A percentile compares a stretch with the other conserved stretches of the same genome.
These are phyloP conservation scores for Diplogasteroides magnus DNA, from an alignment of 1,140 invertebrate genomes.

Conservation along the genomic window DNA sequence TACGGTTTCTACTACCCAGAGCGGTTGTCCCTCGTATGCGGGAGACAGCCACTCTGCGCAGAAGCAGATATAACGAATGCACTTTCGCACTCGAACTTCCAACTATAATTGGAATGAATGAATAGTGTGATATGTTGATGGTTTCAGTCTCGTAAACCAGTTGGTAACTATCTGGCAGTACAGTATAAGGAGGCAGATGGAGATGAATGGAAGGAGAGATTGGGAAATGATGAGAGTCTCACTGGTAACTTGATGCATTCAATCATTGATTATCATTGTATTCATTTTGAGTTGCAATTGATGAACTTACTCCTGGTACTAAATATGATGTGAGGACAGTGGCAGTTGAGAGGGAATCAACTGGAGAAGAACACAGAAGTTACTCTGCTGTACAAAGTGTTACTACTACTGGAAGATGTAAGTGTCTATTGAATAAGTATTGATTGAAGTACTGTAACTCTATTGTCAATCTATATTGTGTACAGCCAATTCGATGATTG, in stretches of 20 bases:
- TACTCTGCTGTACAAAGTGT: slow-evolving; percentile 48
- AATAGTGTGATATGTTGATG: too few species aligned
- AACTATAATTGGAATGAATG: too few species aligned
- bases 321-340: slow-evolving; percentile 81
- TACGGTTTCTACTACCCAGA: too few species aligned
- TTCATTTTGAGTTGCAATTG: slow-evolving; percentile 64
- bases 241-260: not conserved
- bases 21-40: too few species aligned
- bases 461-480: too few species aligned
- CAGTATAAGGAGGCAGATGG: slow-evolving; percentile 42
- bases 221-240: not conserved
- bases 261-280: not conserved
- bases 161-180: slow-evolving; percentile 47
- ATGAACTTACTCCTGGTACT: slow-evolving; percentile 75
- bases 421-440: slow-evolving; percentile 37
- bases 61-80: too few species aligned
- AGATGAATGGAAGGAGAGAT: slow-evolving; percentile 41
- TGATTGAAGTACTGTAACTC: too few species aligned
- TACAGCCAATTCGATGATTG: too few species aligned
- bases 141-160: slow-evolving; percentile 28
- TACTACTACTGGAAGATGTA: slow-evolving; percentile 50
- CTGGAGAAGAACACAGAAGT: slow-evolving; percentile 35
- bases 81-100: too few species aligned
- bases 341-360: slow-evolving; percentile 59
- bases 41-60: too few species aligned